Percentiles rank a stretch among this genome's conserved stretches.
These are phyloP conservation scores for Dendroctonus valens DNA, from an alignment of 1,140 invertebrate species.

Conservation along the genomic window DNA sequence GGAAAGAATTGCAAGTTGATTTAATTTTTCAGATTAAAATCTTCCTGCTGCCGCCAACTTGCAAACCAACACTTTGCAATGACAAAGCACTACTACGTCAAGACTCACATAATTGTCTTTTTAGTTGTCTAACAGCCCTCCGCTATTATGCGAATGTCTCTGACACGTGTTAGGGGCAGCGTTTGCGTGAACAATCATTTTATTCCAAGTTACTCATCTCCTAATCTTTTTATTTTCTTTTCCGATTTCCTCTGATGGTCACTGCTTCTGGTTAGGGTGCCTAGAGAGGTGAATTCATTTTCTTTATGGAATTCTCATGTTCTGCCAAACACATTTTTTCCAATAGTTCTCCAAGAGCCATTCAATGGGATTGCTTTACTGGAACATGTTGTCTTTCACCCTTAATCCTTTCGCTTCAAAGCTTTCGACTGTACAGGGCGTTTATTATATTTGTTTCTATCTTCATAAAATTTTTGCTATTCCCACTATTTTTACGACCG, in stretches of 20 bases:
- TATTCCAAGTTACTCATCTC: slow-evolving; percentile 34
- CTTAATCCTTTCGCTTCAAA: too few species aligned
- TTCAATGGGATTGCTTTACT: not conserved
- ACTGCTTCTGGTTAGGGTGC: slow-evolving; percentile 6
- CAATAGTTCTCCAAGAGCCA: slow-evolving; percentile 5
- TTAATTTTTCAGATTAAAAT: not conserved
- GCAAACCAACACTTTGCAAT: not conserved
- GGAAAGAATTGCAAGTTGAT: not conserved
- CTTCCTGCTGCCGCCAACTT: slow-evolving; percentile 1
- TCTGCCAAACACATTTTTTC: slow-evolving; percentile 21
- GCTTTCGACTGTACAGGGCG: too few species aligned
- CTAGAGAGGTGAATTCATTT: slow-evolving; percentile 26
- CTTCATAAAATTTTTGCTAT: too few species aligned
- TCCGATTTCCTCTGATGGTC: slow-evolving; percentile 23
- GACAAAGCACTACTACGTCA: not conserved
- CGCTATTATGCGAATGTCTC: slow-evolving; percentile 16
- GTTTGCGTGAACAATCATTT: slow-evolving; percentile 27
- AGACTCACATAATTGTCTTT: slow-evolving; percentile 23
- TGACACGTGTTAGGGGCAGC: slow-evolving; percentile 28
- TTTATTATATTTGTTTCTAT: too few species aligned
- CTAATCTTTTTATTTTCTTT: slow-evolving; percentile 36
- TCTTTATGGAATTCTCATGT: slow-evolving; percentile 32
- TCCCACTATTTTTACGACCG: too few species aligned
- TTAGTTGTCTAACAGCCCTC: slow-evolving; percentile 16
- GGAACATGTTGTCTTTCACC: too few species aligned